Base-by-base conservation (phyloP, 2,888 invertebrate genomes). In the Dynastes tityus region DNA sequence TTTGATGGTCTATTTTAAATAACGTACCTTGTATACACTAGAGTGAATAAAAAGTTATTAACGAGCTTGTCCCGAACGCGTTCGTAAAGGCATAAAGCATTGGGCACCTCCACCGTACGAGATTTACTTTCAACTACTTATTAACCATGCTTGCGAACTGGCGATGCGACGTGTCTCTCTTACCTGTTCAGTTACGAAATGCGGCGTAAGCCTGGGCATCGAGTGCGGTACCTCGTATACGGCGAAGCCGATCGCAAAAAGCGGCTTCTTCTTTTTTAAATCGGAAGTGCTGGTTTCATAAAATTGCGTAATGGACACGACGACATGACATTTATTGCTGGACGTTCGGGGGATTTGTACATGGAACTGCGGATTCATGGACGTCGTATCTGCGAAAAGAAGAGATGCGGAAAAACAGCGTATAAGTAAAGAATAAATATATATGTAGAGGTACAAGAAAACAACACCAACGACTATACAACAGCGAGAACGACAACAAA, bases 301-400 rank as follows among this genome's bases (percentile, higher is more conserved):
- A 85, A 91, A 91, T 88, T 94, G 94, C 78, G 93, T 92, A 80
- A 94, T 92, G 13, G 94, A 93, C 78, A 94, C 93, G 61, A 94
- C 94, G 77, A 93, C 93, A 89, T 94, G 94, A 86, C 93, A 93
- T 89, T 93, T 93, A 86, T 91, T 91, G 83, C 89, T 90, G 64
- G 91, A 90, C 32, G 91, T 91, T 80, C 91, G 89, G n/a, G 93
- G 92, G 79, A 94, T 92, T 87, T 92, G 92, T 81, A 94, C 91
- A 86, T 92, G 93, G 87, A 94, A 94, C 88, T 94, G 93, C 29
- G 92, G 94, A 89, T 94, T 94, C 91, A 92, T 91, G 80, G 92
- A 90, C 53, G 93, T 92, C 63, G 93, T 93, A 82, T 93, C 93
- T 92, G 87, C 49, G 49, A 67, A 49, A 64, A 64, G 32, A 64